Evolutionary conservation across 2,113 vertebrate species (phyloP), one percentile per base, ranked within the genome.

Genomic region (Rhea americana): DNA sequence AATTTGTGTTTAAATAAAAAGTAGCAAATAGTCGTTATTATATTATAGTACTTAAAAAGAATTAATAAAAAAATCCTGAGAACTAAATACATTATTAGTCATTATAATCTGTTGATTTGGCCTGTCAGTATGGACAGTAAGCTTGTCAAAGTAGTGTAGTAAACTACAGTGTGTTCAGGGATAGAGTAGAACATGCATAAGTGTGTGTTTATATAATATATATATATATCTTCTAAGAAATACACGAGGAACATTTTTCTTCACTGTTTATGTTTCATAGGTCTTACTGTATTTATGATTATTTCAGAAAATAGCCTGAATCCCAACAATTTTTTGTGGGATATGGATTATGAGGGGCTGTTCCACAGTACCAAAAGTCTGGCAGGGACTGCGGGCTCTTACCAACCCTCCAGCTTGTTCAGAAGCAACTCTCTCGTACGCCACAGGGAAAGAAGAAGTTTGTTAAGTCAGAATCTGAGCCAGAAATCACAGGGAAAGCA

Each of bases 291-390:
- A 55, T 91, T 90, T 93, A 56, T 13, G 9, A 80, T 89, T 93
- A 65, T 96, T 95, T 87, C 94, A 96, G 96, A 95, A 59, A 11
- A 37, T 47, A 92, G 63, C 30, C 61, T 20, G 19, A 82, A 82
- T 90, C 83, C 59, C 55, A 96, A 41, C 59, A 93, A 39, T 83
- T 94, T 80, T 62, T 53, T 90, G 65, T 89, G 93, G 84, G 41
- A 84, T 18, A 26, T 28, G 72, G 88, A 91, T 76, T 74, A 67
- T n/a, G 63, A 82, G 58, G 83, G 76, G 20, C 50, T 39, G 5
- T 47, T 82, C 39, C 63, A 65, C 22, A 66, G n/a, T 41, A 41
- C 50, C 90, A 79, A 86, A 79, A 70, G 24, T 25, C 22, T 88
- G 61, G 43, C 39, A 2, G 28, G 47, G 32, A 43, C 56, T 5